A percentile compares a stretch with the other conserved stretches of the same genome.
Conservation (phyloP, 2,888 invertebrate genomes). For the Hydrotaea diabolus region DNA sequence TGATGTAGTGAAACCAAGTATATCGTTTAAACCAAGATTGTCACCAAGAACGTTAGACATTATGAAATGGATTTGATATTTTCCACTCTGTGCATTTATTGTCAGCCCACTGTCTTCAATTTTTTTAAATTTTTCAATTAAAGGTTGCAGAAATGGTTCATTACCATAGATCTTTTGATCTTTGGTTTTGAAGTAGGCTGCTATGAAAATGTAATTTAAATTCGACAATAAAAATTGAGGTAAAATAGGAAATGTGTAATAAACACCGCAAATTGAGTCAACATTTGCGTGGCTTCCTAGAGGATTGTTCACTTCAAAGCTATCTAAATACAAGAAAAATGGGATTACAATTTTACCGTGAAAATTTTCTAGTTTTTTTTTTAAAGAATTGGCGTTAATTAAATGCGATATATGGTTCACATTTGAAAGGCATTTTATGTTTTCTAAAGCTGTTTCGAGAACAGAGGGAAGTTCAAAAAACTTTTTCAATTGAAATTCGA, state of each 20-base stretch:
- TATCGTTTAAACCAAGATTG: slow-evolving; percentile 59
- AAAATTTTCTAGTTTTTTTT: slow-evolving; percentile 33
- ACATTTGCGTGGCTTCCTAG: slow-evolving; percentile 60
- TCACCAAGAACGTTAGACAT: slow-evolving; percentile 51
- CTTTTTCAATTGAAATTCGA: slow-evolving; percentile 51
- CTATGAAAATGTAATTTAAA: slow-evolving; percentile 56
- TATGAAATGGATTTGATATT: slow-evolving; percentile 48
- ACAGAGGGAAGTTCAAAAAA: slow-evolving; percentile 57
- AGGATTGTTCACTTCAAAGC: slow-evolving; percentile 58
- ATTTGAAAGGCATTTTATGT: slow-evolving; percentile 40
- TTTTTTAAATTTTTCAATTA: slow-evolving; percentile 42
- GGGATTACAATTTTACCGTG: slow-evolving; percentile 49
- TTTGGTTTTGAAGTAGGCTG: slow-evolving; percentile 53
- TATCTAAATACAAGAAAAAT: slow-evolving; percentile 55
- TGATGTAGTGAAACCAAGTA: slow-evolving; percentile 57
- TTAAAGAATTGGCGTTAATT: slow-evolving; percentile 50
- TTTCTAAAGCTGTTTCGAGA: slow-evolving; percentile 42
- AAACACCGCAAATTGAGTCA: slow-evolving; percentile 58
- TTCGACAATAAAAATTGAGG: slow-evolving; percentile 57
- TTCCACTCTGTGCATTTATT: slow-evolving; percentile 36
- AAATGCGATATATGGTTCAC: slow-evolving; percentile 42
- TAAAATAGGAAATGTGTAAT: slow-evolving; percentile 54
- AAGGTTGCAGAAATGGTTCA: slow-evolving; percentile 51
- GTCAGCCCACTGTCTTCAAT: slow-evolving; percentile 54
- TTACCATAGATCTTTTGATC: slow-evolving; percentile 56